These are phyloP conservation scores for Gymnobelideus leadbeateri DNA, from an alignment of 2,113 vertebrate genomes.

Conservation along the genomic window DNA sequence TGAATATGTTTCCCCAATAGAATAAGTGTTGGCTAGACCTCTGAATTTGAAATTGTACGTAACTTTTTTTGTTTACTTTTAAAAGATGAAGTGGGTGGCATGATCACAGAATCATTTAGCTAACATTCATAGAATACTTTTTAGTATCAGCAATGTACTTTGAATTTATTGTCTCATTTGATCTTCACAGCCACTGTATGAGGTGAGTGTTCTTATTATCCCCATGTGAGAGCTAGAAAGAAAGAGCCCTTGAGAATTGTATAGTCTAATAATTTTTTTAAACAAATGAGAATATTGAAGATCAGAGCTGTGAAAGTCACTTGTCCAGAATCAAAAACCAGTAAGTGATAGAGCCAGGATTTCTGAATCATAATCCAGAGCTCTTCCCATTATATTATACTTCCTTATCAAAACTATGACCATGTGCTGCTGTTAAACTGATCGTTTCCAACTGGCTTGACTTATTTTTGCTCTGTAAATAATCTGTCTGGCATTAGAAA, in stretches of 20 bases:
- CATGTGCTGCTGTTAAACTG: neutral
- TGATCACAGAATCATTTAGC: neutral
- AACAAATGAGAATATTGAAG: neutral
- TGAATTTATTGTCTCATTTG: neutral
- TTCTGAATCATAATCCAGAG: neutral
- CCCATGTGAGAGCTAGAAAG: neutral
- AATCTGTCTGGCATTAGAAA: constrained; percentile 1
- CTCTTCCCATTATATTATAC: neutral
- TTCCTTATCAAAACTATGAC: neutral
- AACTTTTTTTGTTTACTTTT: constrained; percentile 18
- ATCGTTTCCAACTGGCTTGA: neutral
- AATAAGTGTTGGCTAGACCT: constrained; percentile 28
- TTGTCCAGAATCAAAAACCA: neutral
- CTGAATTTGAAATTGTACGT: constrained; percentile 16
- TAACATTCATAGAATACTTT: neutral
- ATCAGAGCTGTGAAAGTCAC: neutral
- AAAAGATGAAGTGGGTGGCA: constrained; percentile 9
- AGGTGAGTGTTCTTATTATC: neutral
- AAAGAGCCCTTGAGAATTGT: neutral
- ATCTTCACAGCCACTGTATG: neutral
- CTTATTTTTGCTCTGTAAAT: neutral
- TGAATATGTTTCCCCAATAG: constrained; percentile 32
- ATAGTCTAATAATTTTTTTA: neutral
- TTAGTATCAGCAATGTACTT: neutral
- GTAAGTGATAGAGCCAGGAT: neutral